Evolutionary conservation across 2,888 invertebrate genomes (phyloP).

Genomic region (Cryptophagus acutangulus): DNA sequence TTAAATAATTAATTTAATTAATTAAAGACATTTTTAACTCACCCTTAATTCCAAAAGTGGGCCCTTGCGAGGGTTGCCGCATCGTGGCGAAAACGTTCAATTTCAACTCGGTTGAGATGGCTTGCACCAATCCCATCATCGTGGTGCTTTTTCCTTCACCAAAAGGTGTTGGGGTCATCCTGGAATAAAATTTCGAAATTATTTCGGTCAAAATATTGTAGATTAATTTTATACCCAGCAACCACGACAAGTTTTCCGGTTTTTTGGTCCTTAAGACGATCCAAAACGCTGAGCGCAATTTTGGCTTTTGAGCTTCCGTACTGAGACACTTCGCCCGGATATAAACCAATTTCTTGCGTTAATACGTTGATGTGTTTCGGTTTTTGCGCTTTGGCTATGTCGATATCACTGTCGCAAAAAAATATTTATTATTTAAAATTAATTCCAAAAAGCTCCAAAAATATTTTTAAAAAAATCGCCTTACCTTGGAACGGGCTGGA

Average conservation of each 20-base stretch:
- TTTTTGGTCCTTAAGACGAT: conserved; percentile 63
- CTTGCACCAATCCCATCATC: conserved; percentile 87
- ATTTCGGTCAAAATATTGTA: background rate
- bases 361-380: conserved; percentile 77
- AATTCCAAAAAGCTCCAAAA: background rate
- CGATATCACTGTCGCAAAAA: conserved; percentile 72
- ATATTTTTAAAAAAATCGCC: conserved; percentile 5
- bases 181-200: conserved; percentile 40
- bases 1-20: conserved; percentile 6
- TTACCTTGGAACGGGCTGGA: conserved; percentile 81
- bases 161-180: conserved; percentile 97
- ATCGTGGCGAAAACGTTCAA: conserved; percentile 90
- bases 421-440: conserved; percentile 1
- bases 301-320: conserved; percentile 96
- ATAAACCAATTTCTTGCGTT: conserved; percentile 80
- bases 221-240: conserved; percentile 64
- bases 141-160: conserved; percentile 99
- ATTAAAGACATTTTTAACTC: conserved; percentile 8
- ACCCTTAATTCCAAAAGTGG: conserved; percentile 96
- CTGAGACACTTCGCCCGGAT: conserved; percentile 73
- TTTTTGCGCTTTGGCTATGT: conserved; percentile 79
- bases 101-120: conserved; percentile 76
- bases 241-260: conserved; percentile 93
- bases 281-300: conserved; percentile 73
- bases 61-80: conserved; percentile 97